A percentile compares a stretch with the other conserved stretches of the same genome.
These are phyloP conservation scores for Delia radicum DNA, from an alignment of 1,140 invertebrate genomes.

Conservation along the genomic window DNA sequence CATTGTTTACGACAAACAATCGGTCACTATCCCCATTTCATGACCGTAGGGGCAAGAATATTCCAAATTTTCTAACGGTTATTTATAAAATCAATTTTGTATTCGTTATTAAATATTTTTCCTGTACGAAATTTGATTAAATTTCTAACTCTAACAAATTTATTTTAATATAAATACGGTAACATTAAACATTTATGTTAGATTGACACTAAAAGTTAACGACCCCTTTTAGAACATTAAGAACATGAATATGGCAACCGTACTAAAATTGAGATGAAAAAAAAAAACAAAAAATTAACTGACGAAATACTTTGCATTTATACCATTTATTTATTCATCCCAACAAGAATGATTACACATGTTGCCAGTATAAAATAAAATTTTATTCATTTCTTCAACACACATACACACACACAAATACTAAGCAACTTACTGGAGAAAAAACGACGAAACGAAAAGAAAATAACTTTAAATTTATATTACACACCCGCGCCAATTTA, in stretches of 20 bases:
- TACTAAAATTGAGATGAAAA: neutral
- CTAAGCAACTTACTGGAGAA: slow-evolving; percentile 42
- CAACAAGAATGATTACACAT: slow-evolving; percentile 48
- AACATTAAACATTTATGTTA: slow-evolving; percentile 16
- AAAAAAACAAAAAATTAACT: neutral
- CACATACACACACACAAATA: no score
- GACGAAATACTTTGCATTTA: slow-evolving; percentile 6
- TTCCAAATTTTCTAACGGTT: no score
- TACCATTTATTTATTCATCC: neutral
- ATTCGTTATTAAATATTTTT: no score
- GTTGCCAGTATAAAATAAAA: slow-evolving; percentile 55
- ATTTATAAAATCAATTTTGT: no score
- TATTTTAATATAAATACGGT: no score
- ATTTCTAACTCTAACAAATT: no score
- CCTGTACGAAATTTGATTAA: no score
- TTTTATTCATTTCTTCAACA: slow-evolving; percentile 42
- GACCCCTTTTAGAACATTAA: neutral
- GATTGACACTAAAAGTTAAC: slow-evolving; percentile 22
- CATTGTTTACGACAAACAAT: no score
- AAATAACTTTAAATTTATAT: slow-evolving; percentile 57
- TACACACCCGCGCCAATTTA: slow-evolving; percentile 28
- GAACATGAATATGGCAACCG: neutral
- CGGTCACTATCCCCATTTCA: no score
- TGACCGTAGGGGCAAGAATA: no score
- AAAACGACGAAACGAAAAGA: no score